These are phyloP conservation scores for Myocastor coypus DNA, from an alignment of 2,113 vertebrate species.

Conservation along the genomic window DNA sequence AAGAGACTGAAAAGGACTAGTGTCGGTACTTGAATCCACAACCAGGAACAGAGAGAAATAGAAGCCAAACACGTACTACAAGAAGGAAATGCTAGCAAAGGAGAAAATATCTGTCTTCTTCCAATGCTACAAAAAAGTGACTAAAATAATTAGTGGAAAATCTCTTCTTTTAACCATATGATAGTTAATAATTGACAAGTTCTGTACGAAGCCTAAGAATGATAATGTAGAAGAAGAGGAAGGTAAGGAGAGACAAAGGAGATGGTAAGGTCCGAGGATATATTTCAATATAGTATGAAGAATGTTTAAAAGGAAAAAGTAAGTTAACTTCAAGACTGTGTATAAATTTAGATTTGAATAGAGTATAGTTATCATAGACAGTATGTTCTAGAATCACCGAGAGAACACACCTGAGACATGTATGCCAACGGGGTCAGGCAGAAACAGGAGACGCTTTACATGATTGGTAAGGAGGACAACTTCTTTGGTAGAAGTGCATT, in stretches of 20 bases:
- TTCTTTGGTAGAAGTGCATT: neutral
- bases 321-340: neutral
- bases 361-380: neutral
- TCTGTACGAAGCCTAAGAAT: neutral
- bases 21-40: neutral
- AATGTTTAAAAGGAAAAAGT: neutral
- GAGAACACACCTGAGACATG: neutral
- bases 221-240: neutral
- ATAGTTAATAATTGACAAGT: neutral
- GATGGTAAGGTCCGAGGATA: neutral
- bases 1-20: neutral
- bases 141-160: neutral
- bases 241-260: neutral
- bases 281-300: neutral
- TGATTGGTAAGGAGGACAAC: rapidly evolving
- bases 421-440: rapidly evolving
- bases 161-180: neutral
- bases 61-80: neutral
- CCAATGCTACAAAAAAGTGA: neutral
- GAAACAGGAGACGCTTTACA: neutral
- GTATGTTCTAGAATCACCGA: neutral
- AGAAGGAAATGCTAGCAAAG: neutral
- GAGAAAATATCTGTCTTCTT: neutral
- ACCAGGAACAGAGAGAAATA: neutral
- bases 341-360: neutral